Percentiles rank a stretch among this genome's conserved stretches.
These are phyloP conservation scores for Heliothis virescens DNA, from an alignment of 1,140 invertebrate genomes.

Conservation along the genomic window DNA sequence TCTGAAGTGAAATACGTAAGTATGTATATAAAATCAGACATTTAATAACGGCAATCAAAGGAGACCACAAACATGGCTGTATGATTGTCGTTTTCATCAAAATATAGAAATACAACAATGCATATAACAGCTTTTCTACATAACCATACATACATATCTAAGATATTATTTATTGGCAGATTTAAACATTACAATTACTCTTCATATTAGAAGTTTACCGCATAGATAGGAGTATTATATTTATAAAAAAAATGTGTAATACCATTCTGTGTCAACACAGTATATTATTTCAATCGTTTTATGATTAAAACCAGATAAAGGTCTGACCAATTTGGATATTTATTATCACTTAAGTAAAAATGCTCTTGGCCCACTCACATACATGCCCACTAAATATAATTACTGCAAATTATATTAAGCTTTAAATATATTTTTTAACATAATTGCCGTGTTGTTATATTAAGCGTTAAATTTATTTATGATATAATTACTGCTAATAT, in stretches of 20 bases:
- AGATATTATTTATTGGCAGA: constrained; percentile 16
- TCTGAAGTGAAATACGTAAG: too few relatives aligned
- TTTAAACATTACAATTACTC: not conserved
- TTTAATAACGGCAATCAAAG: not conserved
- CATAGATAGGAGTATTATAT: constrained; percentile 4
- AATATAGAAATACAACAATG: not conserved
- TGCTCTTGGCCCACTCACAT: not conserved
- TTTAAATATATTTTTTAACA: not conserved
- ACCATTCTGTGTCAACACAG: not conserved
- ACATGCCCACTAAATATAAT: too few relatives aligned
- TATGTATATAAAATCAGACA: too few relatives aligned
- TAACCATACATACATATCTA: not conserved
- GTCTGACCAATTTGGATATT: constrained; percentile 18
- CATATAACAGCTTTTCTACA: not conserved
- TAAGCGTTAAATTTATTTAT: not conserved
- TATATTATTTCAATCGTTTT: not conserved
- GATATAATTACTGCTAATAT: too few relatives aligned
- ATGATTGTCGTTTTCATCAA: too few relatives aligned
- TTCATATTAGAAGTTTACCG: not conserved
- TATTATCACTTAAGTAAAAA: constrained; percentile 21
- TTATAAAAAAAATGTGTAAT: not conserved
- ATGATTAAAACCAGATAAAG: constrained; percentile 5
- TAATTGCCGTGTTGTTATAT: not conserved
- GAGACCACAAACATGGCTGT: not conserved
- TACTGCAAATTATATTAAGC: too few relatives aligned